phyloP scores from a whole-genome alignment of 2,797 vertebrate genomes.

The Chromobotia macracanthus region DNA sequence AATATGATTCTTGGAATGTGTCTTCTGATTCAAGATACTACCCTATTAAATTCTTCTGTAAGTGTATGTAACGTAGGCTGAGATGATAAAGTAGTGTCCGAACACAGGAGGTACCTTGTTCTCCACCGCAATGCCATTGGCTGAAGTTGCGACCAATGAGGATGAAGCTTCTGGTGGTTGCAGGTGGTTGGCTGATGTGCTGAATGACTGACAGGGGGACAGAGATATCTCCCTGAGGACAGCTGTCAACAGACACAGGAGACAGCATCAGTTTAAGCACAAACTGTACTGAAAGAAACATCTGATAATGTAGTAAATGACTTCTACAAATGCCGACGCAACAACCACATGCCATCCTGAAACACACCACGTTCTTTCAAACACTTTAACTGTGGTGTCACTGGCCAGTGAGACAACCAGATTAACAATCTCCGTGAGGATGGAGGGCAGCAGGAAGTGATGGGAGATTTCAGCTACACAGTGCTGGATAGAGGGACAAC shows the following conservation, averaged over 20 bases:
- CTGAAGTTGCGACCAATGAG: slow-evolving; percentile 92
- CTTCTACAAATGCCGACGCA: neutral
- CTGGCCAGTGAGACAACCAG: slow-evolving; percentile 86
- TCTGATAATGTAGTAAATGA: neutral
- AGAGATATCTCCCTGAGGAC: slow-evolving; percentile 72
- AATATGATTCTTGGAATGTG: neutral
- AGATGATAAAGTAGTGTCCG: neutral
- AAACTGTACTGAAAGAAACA: too few relatives aligned
- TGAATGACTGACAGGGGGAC: slow-evolving; percentile 78
- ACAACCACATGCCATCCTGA: neutral
- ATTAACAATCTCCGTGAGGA: slow-evolving; percentile 85
- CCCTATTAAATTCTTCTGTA: neutral
- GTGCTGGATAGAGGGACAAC: slow-evolving; percentile 88
- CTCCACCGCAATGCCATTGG: slow-evolving; percentile 92
- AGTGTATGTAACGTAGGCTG: neutral
- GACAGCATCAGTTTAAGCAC: neutral
- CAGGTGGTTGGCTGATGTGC: slow-evolving; percentile 75
- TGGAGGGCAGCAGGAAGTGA: slow-evolving; percentile 88
- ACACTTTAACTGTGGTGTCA: slow-evolving; percentile 91
- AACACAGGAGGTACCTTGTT: slow-evolving; percentile 80
- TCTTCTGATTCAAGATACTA: neutral
- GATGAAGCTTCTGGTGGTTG: slow-evolving; percentile 81
- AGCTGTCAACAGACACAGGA: slow-evolving; percentile 65
- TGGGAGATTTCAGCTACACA: slow-evolving; percentile 86
- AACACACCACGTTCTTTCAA: slow-evolving; percentile 85